These are phyloP conservation scores for Eubasilissa splendida DNA, from an alignment of 2,888 invertebrate genomes.

Conservation along the genomic window DNA sequence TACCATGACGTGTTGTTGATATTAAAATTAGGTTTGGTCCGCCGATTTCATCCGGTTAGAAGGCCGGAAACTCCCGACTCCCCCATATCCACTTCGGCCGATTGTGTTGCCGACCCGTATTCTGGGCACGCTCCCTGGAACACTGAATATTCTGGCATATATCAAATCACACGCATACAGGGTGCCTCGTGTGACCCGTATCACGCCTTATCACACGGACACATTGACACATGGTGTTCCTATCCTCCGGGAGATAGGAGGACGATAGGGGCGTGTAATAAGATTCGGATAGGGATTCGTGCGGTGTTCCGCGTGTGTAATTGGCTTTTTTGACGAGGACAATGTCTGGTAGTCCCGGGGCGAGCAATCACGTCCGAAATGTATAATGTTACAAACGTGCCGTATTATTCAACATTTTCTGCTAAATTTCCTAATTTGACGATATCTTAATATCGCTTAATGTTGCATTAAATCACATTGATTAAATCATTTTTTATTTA, in stretches of 20 bases:
- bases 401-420: not conserved
- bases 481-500: no score
- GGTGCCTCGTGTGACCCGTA: conserved; percentile 21
- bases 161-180: conserved; percentile 23
- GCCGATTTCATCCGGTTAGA: no score
- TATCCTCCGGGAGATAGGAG: not conserved
- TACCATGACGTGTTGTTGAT: no score
- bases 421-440: not conserved
- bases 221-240: conserved; percentile 9
- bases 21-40: no score
- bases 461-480: no score
- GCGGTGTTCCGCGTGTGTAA: conserved; percentile 37
- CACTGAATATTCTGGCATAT: conserved; percentile 36
- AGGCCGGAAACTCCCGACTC: not conserved
- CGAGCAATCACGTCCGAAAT: conserved; percentile 11
- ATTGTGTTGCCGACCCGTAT: not conserved
- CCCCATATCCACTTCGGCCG: not conserved
- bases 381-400: not conserved
- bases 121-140: conserved; percentile 17
- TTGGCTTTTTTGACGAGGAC: conserved; percentile 34
- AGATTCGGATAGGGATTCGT: conserved; percentile 32
- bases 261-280: conserved; percentile 24
- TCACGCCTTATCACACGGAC: conserved; percentile 34
- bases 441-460: no score
- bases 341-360: not conserved